Conservation (phyloP, 2,113 vertebrate genomes). For the Peromyscus polionotus region DNA sequence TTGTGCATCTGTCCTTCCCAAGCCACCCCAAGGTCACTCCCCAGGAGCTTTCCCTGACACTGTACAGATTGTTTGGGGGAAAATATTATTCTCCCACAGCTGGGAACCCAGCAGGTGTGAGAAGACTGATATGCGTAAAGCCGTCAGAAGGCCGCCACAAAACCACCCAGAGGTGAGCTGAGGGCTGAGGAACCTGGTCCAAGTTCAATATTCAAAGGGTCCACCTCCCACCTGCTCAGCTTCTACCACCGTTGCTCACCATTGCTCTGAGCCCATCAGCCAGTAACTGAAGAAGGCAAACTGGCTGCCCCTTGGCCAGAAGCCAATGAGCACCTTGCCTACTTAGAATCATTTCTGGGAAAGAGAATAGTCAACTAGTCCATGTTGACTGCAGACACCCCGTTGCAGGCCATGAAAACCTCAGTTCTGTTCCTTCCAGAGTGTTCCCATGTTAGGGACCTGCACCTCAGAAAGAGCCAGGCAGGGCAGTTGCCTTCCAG, state of each 20-base stretch:
- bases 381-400: background rate
- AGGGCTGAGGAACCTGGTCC: background rate
- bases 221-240: background rate
- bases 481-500: background rate
- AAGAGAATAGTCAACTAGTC: background rate
- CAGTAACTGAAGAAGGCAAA: background rate
- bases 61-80: background rate
- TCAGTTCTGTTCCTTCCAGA: background rate
- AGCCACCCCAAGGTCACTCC: background rate
- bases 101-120: background rate
- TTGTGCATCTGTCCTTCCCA: background rate
- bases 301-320: background rate
- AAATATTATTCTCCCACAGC: constrained; percentile 45
- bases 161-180: background rate
- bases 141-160: background rate
- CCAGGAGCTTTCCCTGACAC: background rate
- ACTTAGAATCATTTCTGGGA: background rate
- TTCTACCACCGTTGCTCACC: background rate
- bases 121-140: background rate
- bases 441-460: no score
- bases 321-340: background rate
- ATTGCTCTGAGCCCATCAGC: background rate
- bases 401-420: background rate
- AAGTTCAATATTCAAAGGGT: background rate
- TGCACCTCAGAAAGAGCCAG: background rate